Evolutionary conservation across 92 coral and sea anemone species (phyloP), one percentile per base, ranked within the genome.

Genomic region (Parazoanthus atlanticus): DNA sequence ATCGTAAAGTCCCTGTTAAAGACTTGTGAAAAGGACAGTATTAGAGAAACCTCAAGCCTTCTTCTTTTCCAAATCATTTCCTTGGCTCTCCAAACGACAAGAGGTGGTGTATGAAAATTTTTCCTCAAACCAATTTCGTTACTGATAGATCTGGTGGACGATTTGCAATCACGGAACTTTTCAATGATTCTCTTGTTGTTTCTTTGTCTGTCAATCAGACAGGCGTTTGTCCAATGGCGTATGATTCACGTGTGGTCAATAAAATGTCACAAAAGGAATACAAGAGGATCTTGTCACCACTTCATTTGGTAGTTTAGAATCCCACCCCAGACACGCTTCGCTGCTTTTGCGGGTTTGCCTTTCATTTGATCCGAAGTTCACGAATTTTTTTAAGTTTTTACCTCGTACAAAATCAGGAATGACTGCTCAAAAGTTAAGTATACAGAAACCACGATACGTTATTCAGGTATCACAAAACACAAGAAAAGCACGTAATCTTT

Each of bases 191-290:
- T 86, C 86, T 91, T 91, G 93, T 91, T 85, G 91, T 82, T 74
- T 91, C 85, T 88, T 90, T 94, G 92, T 91, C 86, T 91, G 92
- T 89, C 98, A 95, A 95, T 95, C 94, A 91, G 92, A 88, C 84
- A 78, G 85, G 74, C 81, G 82, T 80, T 91, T 91, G 80, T 91
- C 98, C 98, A 95, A 95, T 95, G 86, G 93, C 90, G 83, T 58
- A 38, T 19, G 83, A 88, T 76, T 93, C 92, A 88, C 93, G 92
- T 83, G 91, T 91, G 92, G 88, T 88, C 93, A 93, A 93, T 94
- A 94, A 94, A 93, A 91, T 82, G 49, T 65, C 74, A 82, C 86
- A 82, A 82, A 47, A 19, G 73, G 76, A 65, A 65, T 33, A 82
- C 69, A 61, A 82, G 74, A 40, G 21, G 52, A 82, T 61, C 58